Evolutionary conservation across 2,113 vertebrate species (phyloP).

Genomic region (Chrysochloris asiatica): DNA sequence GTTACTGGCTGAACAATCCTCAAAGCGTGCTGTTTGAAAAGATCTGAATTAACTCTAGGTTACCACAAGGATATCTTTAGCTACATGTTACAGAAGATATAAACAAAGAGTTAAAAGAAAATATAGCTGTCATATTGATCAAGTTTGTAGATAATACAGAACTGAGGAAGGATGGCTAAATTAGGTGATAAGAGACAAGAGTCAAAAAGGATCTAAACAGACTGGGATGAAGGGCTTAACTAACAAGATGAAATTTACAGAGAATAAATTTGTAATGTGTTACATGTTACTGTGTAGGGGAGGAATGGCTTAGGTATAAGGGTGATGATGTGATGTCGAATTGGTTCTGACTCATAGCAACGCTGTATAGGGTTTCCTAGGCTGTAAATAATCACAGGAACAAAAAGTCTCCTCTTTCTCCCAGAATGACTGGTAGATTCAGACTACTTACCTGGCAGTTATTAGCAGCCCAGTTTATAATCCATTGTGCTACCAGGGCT

Average conservation of each 20-base stretch:
- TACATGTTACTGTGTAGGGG: neutral
- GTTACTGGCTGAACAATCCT: neutral
- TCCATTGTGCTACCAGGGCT: too few relatives aligned
- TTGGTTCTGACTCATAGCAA: too few relatives aligned
- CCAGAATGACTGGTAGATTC: too few relatives aligned
- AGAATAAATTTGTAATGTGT: constrained; percentile 7
- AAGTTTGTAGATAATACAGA: constrained; percentile 1
- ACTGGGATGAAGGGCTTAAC: neutral
- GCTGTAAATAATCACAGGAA: too few relatives aligned
- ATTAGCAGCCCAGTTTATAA: too few relatives aligned
- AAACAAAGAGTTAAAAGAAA: constrained; percentile 44
- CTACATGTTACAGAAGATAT: constrained; percentile 1
- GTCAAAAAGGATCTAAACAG: constrained; percentile 8
- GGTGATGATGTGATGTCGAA: too few relatives aligned
- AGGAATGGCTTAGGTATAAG: neutral
- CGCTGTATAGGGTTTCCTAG: too few relatives aligned
- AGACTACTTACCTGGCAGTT: too few relatives aligned
- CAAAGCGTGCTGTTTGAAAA: neutral
- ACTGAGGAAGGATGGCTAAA: neutral
- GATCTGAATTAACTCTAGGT: constrained; percentile 7
- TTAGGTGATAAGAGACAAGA: neutral
- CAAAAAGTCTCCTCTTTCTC: too few relatives aligned
- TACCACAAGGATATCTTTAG: neutral
- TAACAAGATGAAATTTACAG: constrained; percentile 14
- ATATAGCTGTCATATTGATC: neutral